phyloP scores from a whole-genome alignment of 1,140 invertebrate genomes.

The Drosophila yakuba region DNA sequence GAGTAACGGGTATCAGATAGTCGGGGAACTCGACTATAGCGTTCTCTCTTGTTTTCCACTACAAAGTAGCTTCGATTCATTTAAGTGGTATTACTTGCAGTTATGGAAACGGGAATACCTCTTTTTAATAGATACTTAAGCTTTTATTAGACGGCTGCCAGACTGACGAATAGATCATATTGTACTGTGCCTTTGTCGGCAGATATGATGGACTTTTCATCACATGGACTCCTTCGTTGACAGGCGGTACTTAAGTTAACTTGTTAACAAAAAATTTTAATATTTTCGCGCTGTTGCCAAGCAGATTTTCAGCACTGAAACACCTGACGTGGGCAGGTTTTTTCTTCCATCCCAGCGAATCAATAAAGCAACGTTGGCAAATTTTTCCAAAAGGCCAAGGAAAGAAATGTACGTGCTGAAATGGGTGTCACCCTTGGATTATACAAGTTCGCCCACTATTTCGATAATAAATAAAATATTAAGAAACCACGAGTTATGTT shows the following conservation, averaged over 20 bases:
- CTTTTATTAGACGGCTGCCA: constrained; percentile 23
- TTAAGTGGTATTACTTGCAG: not conserved
- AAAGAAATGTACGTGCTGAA: constrained; percentile 26
- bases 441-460: constrained; percentile 26
- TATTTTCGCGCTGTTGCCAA: constrained; percentile 22
- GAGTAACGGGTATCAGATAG: too few relatives aligned
- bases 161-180: constrained; percentile 16
- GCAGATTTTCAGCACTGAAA: constrained; percentile 11
- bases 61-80: not conserved
- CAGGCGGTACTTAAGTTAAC: constrained; percentile 8
- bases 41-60: too few relatives aligned
- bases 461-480: constrained; percentile 38
- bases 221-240: constrained; percentile 7
- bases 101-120: too few relatives aligned
- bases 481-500: constrained; percentile 8
- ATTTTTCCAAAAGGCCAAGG: constrained; percentile 8
- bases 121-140: constrained; percentile 9
- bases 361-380: constrained; percentile 27
- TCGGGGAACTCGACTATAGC: too few relatives aligned
- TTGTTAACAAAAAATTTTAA: constrained; percentile 1
- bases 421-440: constrained; percentile 27
- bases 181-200: constrained; percentile 14
- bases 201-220: constrained; percentile 26
- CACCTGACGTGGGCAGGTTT: constrained; percentile 3
- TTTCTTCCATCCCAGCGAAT: not conserved